Evolutionary conservation across 2,797 vertebrate species (phyloP), one percentile per base, ranked within the genome.

Genomic region (Hipposideros larvatus): DNA sequence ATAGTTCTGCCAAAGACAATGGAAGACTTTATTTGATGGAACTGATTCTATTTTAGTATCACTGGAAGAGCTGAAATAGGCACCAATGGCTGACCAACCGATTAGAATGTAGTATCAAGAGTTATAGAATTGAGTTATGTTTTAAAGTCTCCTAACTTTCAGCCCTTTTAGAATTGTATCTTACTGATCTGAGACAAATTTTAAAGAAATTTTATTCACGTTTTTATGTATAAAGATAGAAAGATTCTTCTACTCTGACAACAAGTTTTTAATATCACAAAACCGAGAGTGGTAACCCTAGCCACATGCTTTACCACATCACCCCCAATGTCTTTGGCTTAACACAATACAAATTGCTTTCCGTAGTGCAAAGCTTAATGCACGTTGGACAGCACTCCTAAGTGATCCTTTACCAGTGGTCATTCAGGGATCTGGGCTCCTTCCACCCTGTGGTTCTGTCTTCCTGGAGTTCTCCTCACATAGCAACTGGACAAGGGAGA

Each of bases 1-100:
- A 77, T 71, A 83, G 91, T 94, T 93, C 73, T 93, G 59, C 14
- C 24, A 74, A 46, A 77, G 48, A 51, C 18, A 77, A 63, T 46
- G 37, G 28, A 77, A 77, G 77, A 71, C 55, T 75, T 71, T 41
- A 75, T 61, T 57, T 71, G 18, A 68, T 48, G 48, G 75, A 10
- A 46, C 59, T 28, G 11, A 28, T 79, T 95, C 70, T 53, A 41
- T 74, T 74, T 89, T 55, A 78, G 18, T 75, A 71, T 66, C 68
- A 71, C 57, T 19, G 24, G 41, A 89, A 89, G 55, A 86, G 83
- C 3, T 78, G 57, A 94, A 79, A 74, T 78, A 48, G 37, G 16
- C 84, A 63, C 2, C 46, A 51, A 83, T 26, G 51, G 26, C 68
- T 55, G 24, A 57, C 11, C 14, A 87, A 53, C 46, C 88, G 41